A percentile compares a stretch with the other conserved stretches of the same genome.
These are phyloP conservation scores for Anarsia innoxiella DNA, from an alignment of 2,888 invertebrate genomes.

Conservation along the genomic window DNA sequence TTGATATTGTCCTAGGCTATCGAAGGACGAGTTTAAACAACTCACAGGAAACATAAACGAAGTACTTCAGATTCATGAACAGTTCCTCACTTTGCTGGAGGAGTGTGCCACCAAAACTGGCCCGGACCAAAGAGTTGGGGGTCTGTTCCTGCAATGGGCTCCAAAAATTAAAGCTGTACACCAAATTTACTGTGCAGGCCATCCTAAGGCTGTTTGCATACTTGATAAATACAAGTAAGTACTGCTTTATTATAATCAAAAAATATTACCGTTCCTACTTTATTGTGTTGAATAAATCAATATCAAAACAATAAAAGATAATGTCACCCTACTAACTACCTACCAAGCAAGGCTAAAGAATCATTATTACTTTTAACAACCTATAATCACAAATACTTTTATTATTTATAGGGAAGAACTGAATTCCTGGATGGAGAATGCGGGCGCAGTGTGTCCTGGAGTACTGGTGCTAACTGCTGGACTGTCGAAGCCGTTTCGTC, in stretches of 20 bases:
- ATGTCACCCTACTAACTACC: too few species aligned
- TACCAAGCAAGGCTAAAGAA: too few species aligned
- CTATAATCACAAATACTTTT: too few species aligned
- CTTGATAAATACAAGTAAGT: slow-evolving; percentile 93
- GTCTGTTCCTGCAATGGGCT: slow-evolving; percentile 90
- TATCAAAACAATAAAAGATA: too few species aligned
- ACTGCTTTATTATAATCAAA: not conserved
- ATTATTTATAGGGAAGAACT: slow-evolving; percentile 92
- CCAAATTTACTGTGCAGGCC: slow-evolving; percentile 91
- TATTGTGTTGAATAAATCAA: too few species aligned
- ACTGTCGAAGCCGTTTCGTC: slow-evolving; percentile 95
- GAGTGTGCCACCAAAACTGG: slow-evolving; percentile 83
- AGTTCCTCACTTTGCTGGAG: slow-evolving; percentile 85
- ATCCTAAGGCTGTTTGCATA: slow-evolving; percentile 95
- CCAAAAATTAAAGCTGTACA: slow-evolving; percentile 89
- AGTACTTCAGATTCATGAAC: slow-evolving; percentile 89
- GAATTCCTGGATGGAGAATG: slow-evolving; percentile 90
- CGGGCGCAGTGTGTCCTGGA: slow-evolving; percentile 89
- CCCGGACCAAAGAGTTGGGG: slow-evolving; percentile 90
- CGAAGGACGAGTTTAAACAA: slow-evolving; percentile 88
- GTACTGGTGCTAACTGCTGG: slow-evolving; percentile 93
- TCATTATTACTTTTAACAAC: too few species aligned
- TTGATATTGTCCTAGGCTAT: too few species aligned
- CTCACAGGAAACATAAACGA: slow-evolving; percentile 92
- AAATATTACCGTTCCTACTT: slow-evolving; percentile 1